Base-by-base conservation (phyloP, 2,888 invertebrate genomes). In the Argyresthia albistria region DNA sequence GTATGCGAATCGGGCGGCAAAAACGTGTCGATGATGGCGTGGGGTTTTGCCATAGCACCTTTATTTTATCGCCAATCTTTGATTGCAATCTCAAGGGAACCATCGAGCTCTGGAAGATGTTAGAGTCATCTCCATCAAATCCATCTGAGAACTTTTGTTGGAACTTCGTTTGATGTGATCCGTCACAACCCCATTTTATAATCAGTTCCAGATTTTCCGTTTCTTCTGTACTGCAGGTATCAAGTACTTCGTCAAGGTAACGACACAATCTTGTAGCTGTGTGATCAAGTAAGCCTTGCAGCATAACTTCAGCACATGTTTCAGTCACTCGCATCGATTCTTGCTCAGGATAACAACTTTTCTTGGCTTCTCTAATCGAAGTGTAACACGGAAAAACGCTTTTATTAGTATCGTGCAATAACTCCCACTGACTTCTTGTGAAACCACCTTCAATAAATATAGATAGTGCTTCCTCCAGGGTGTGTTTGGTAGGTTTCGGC, bases 371-470 rank as follows among this genome's bases (percentile, higher is more conserved):
- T 37, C 12, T 12, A 9, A 48, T 11, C 36, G 10, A 15, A 15
- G 37, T 10, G 15, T 48, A 48, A 12, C 48, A 48, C 12, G 48
- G 48, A 48, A 15, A 48, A 14, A 36, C 10, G n/a, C 12, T 37
- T 37, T 48, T 48, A 15, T 15, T 36, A 15, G 37, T 35, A 46
- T 14, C 25, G 11, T 47, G 42, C 42, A 54, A 10, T 15, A 51
- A 39, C 35, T 54, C 54, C 42, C 45, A 54, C 48, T 54, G 51
- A 36, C 51, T 51, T 37, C 48, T 54, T 36, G 47, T 54, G 43
- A 54, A 51, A 48, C 43, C 49, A 42, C 37, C 49, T 54, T 51
- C 54, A 9, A 54, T 48, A 16, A 51, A 51, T 12, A 45, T 51
- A n/a, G 35, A 10, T 12, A 35, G 35, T 51, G 35, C 39, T 43